Conservation (phyloP, 2,113 vertebrate genomes). For the Dromaius novaehollandiae region DNA sequence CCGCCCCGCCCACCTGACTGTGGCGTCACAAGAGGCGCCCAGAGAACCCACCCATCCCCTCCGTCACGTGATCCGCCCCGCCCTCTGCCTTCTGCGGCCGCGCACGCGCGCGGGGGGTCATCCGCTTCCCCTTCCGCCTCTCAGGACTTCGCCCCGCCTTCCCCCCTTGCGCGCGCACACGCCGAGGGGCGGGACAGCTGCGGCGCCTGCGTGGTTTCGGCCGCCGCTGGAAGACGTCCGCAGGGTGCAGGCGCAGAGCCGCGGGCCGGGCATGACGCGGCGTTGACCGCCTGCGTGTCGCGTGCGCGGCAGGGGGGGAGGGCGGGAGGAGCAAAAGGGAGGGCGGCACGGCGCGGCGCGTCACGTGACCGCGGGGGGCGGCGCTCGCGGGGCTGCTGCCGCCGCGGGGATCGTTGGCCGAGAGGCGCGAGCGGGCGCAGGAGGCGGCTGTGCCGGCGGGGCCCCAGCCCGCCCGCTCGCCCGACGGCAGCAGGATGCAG, state of each 20-base stretch:
- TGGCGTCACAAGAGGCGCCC: too few species aligned
- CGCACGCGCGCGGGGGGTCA: background rate
- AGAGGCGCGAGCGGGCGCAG: background rate
- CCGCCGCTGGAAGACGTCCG: too few species aligned
- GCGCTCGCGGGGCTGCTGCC: background rate
- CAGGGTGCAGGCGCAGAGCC: background rate
- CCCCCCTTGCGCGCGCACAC: background rate
- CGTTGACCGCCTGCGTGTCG: background rate
- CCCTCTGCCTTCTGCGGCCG: fast-evolving
- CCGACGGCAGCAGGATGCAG: slow-evolving; percentile 83
- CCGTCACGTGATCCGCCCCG: too few species aligned
- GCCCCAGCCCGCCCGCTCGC: background rate
- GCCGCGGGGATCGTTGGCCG: background rate
- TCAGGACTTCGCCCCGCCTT: too few species aligned
- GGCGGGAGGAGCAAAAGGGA: background rate
- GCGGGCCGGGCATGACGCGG: background rate
- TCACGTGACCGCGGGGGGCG: background rate
- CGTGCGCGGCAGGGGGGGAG: background rate
- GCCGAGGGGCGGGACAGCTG: background rate
- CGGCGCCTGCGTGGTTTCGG: background rate
- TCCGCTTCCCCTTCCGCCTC: too few species aligned
- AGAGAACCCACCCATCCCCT: too few species aligned
- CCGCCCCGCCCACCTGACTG: background rate
- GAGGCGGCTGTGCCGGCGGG: background rate
- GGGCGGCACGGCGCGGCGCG: background rate